Evolutionary conservation across 2,888 invertebrate species (phyloP), one percentile per base, ranked within the genome.

Genomic region (Lithophane leautieri): DNA sequence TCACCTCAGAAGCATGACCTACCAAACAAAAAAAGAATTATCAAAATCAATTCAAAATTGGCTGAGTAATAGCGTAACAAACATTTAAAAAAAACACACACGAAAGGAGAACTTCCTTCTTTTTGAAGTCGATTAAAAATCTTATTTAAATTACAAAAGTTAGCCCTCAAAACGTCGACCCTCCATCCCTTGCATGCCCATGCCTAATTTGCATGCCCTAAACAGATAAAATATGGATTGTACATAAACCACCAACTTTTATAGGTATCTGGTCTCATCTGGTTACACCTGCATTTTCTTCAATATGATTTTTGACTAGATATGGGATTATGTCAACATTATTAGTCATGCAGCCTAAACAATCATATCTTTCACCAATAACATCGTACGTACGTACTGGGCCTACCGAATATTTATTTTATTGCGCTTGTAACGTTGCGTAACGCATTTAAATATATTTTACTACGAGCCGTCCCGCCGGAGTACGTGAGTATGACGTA

Each of bases 371-470:
- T 9, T 52, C 52, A 52, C 22, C 52, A 22, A 52, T 22, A n/a
- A 40, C 34, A 61, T 62, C 40, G 44, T 66, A 25, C 4, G n/a
- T n/a, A 4, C 11, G 8, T 50, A 58, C 12, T 67, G 54, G n/a
- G 8, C 52, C 69, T 83, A 66, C 61, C 22, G 73, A 22, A 40
- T 40, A 34, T 63, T 25, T 61, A n/a, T 40, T 42, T 62, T n/a
- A 56, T 19, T 19, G n/a, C 22, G 16, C 19, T n/a, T 19, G 68
- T 42, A 44, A 28, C 25, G 80, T 81, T 84, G 74, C 84, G 74
- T 83, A 83, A 83, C 52, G 22, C 73, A 73, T 83, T 84, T 63
- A 83, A 73, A 83, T 83, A 73, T 73, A 70, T 83, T 83, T 83
- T 80, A 84, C 84, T 70, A 81, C 47, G 81, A 83, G 63, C 19